phyloP scores from a whole-genome alignment of 1,140 invertebrate genomes.

The Listronotus bonariensis region DNA sequence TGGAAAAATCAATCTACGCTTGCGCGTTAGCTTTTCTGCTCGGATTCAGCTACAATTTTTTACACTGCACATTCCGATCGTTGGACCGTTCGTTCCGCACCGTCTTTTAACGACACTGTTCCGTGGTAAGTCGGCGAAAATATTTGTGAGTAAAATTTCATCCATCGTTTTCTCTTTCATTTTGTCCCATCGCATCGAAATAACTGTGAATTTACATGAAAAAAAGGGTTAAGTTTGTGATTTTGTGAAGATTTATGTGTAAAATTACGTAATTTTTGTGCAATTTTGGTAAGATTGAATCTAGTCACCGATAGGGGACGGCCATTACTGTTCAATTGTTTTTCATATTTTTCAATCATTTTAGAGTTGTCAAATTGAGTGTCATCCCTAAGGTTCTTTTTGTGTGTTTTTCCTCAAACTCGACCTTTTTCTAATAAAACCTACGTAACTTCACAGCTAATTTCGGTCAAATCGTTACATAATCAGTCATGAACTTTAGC shows the following conservation, averaged over 20 bases:
- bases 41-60: conserved; percentile 11
- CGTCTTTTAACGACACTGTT: conserved; percentile 30
- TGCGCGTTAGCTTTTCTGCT: conserved; percentile 8
- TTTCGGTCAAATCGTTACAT: conserved; percentile 15
- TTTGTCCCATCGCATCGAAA: conserved; percentile 11
- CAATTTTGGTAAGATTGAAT: conserved; percentile 13
- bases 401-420: background rate
- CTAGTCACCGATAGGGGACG: conserved; percentile 9
- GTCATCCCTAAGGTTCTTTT: background rate
- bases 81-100: conserved; percentile 12
- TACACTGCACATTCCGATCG: conserved; percentile 30
- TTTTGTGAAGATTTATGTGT: conserved; percentile 8
- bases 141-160: conserved; percentile 24
- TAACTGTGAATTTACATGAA: background rate
- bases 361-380: no score
- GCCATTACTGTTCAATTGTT: background rate
- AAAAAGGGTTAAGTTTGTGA: conserved; percentile 15
- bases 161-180: conserved; percentile 9
- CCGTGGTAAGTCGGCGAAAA: conserved; percentile 30
- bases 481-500: conserved; percentile 30
- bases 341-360: no score
- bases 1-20: background rate
- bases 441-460: background rate
- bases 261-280: conserved; percentile 17
- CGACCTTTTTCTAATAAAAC: conserved; percentile 1